Conservation (phyloP, 2,888 invertebrate genomes). For the Rhorus exstirpatorius region DNA sequence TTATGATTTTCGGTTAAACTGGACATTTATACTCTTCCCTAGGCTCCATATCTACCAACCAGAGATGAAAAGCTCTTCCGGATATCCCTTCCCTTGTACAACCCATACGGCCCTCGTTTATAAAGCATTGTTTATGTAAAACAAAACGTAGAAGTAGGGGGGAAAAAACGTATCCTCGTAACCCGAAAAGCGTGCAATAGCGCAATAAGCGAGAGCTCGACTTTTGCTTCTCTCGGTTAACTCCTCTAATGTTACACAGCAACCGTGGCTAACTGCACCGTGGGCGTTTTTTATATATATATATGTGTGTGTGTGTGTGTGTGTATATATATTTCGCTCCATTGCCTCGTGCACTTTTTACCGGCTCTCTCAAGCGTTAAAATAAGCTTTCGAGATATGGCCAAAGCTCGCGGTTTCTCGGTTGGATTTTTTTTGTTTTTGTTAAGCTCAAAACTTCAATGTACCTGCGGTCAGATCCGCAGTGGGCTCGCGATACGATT, state of each 20-base stretch:
- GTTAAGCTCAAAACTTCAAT: neutral
- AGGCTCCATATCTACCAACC: constrained; percentile 7
- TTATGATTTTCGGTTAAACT: constrained; percentile 45
- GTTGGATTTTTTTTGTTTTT: constrained; percentile 6
- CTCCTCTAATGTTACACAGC: constrained; percentile 56
- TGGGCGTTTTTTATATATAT: too few species aligned
- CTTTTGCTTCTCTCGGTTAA: constrained; percentile 60
- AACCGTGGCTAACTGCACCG: constrained; percentile 33
- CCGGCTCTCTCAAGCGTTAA: constrained; percentile 21
- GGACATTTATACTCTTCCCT: constrained; percentile 3
- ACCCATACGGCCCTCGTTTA: constrained; percentile 32
- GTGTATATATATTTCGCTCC: constrained; percentile 9
- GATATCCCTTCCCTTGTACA: constrained; percentile 4
- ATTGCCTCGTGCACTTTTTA: constrained; percentile 39
- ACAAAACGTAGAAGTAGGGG: too few species aligned
- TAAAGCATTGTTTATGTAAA: constrained; percentile 58
- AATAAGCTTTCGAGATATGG: constrained; percentile 40
- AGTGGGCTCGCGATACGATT: neutral
- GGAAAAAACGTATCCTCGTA: too few species aligned
- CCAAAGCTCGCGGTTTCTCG: constrained; percentile 10
- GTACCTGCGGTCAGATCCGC: neutral
- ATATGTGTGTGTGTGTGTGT: neutral
- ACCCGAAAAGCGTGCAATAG: constrained; percentile 57
- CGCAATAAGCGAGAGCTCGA: constrained; percentile 65
- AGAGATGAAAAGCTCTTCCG: constrained; percentile 2